phyloP scores from a whole-genome alignment of 2,113 vertebrate genomes.

The Dicerorhinus sumatrensis region DNA sequence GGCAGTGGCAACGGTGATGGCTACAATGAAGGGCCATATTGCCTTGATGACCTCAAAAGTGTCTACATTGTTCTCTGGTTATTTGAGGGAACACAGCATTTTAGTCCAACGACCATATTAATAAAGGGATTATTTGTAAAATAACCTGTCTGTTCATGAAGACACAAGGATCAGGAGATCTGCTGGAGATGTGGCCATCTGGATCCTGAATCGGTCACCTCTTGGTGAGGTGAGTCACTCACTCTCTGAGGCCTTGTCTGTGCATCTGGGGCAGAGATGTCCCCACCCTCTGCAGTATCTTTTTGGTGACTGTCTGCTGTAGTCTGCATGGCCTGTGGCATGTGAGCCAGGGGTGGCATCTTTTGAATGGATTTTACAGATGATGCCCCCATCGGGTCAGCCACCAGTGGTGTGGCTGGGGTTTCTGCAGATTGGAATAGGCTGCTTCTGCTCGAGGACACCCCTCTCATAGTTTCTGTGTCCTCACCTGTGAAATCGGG shows the following conservation, averaged over 20 bases:
- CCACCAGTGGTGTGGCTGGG: neutral
- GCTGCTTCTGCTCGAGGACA: neutral
- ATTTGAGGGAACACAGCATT: neutral
- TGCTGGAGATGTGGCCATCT: too few relatives aligned
- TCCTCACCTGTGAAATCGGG: slow-evolving; percentile 78
- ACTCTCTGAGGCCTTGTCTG: neutral
- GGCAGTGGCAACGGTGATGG: fast-evolving
- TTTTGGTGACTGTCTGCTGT: neutral
- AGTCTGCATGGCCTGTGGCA: neutral
- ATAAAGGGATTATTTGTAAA: neutral
- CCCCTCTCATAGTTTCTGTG: neutral
- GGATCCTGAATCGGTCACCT: neutral
- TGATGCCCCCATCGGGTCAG: neutral
- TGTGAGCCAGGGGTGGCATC: neutral
- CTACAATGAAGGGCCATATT: fast-evolving
- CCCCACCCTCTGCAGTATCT: fast-evolving
- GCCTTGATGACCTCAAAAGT: too few relatives aligned
- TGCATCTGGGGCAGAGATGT: neutral
- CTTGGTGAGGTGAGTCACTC: neutral
- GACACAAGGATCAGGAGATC: neutral
- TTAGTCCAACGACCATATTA: neutral
- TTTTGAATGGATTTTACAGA: neutral
- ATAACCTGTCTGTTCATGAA: neutral
- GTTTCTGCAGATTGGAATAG: neutral
- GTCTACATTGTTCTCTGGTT: neutral